Conservation (phyloP, 2,113 vertebrate species). For the Myodes glareolus region DNA sequence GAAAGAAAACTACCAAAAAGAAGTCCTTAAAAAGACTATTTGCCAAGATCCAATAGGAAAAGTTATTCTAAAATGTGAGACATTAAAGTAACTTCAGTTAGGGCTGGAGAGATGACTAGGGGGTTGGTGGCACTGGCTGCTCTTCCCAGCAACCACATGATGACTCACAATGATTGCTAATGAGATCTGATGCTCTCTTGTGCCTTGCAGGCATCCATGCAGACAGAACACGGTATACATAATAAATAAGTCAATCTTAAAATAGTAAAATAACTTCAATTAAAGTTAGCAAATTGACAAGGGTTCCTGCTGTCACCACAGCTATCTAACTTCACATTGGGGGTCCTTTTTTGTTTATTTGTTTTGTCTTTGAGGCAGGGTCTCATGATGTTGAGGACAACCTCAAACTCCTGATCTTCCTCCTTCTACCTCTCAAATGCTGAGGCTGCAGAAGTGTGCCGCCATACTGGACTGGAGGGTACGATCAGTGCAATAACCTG, state of each 20-base stretch:
- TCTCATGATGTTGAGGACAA: background rate
- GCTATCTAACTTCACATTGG: background rate
- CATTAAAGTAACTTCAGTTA: slow-evolving; percentile 25
- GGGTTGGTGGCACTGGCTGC: background rate
- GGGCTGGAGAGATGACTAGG: background rate
- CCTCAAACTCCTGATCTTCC: background rate
- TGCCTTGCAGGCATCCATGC: background rate
- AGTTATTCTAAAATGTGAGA: background rate
- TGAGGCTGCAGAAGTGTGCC: background rate
- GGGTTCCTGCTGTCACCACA: background rate
- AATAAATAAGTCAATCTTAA: background rate
- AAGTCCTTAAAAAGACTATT: background rate
- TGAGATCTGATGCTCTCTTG: background rate
- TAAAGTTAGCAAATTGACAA: background rate
- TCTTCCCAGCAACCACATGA: background rate
- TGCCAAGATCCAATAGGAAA: background rate
- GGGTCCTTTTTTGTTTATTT: background rate
- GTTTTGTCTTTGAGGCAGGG: background rate
- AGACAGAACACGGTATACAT: background rate
- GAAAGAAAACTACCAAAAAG: slow-evolving; percentile 3
- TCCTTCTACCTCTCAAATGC: background rate
- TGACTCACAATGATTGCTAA: background rate
- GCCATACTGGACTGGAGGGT: background rate
- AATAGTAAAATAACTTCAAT: background rate
- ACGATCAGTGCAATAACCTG: background rate